A percentile compares a stretch with the other conserved stretches of the same genome.
Conservation (phyloP, 2,888 invertebrate genomes). For the Seira musarum region DNA sequence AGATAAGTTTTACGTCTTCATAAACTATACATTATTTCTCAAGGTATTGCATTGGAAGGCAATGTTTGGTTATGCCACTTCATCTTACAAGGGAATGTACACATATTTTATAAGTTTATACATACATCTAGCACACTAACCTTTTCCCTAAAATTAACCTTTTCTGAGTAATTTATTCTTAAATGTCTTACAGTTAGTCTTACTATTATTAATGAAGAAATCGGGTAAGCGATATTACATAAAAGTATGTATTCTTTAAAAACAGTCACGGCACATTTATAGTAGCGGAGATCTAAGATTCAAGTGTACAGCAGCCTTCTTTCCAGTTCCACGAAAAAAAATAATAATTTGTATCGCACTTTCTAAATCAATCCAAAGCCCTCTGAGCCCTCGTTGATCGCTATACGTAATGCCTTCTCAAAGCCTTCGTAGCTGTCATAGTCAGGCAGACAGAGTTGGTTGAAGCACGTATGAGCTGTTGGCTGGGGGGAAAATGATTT, state of each 20-base stretch:
- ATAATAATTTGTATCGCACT: background rate
- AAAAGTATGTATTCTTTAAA: slow-evolving; percentile 2
- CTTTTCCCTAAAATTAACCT: background rate
- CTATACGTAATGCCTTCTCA: slow-evolving; percentile 89
- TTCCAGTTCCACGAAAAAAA: background rate
- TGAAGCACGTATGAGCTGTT: slow-evolving; percentile 96
- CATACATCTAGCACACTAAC: background rate
- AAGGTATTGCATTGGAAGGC: slow-evolving; percentile 57
- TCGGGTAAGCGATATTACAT: too few species aligned
- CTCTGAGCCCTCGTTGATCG: slow-evolving; percentile 96
- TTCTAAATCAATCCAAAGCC: slow-evolving; percentile 86
- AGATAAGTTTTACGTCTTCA: too few species aligned
- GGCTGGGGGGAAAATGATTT: slow-evolving; percentile 71
- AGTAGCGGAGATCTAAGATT: slow-evolving; percentile 1
- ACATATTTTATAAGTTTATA: slow-evolving; percentile 26
- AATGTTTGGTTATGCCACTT: slow-evolving; percentile 57
- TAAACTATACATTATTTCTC: background rate
- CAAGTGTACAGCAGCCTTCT: background rate
- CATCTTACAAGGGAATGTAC: slow-evolving; percentile 49
- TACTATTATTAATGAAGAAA: too few species aligned
- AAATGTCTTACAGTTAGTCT: background rate
- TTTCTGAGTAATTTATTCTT: background rate
- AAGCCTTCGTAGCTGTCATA: slow-evolving; percentile 96
- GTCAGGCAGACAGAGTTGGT: slow-evolving; percentile 95
- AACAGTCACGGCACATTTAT: slow-evolving; percentile 5